These are phyloP conservation scores for Dasyprocta punctata DNA, from an alignment of 2,113 vertebrate species.

Conservation along the genomic window DNA sequence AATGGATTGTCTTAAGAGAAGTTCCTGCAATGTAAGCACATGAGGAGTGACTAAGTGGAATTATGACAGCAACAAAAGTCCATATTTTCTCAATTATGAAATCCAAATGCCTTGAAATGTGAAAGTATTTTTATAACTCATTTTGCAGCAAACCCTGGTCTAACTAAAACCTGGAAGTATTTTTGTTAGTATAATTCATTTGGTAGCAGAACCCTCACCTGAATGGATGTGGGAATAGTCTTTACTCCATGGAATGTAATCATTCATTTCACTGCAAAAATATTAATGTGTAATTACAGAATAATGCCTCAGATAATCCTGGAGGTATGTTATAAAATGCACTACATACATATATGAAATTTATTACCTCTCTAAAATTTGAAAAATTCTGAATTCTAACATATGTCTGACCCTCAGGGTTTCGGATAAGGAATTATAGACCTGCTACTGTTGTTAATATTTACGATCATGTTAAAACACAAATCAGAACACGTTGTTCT, in stretches of 20 bases:
- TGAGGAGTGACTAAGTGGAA: neutral
- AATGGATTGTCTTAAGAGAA: neutral
- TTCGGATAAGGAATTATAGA: conserved; percentile 13
- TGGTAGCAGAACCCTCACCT: conserved; percentile 22
- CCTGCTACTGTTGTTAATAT: neutral
- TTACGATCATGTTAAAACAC: conserved; percentile 19
- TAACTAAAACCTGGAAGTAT: conserved; percentile 41
- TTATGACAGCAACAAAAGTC: neutral
- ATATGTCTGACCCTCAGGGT: neutral
- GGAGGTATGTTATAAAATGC: neutral
- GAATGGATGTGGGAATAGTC: neutral
- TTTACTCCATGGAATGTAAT: neutral
- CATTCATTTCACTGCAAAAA: conserved; percentile 37
- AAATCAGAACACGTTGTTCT: neutral
- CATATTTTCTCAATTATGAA: conserved; percentile 26
- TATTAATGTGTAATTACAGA: conserved; percentile 39
- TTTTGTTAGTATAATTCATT: conserved; percentile 47
- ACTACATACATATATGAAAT: neutral
- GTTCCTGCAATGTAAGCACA: neutral
- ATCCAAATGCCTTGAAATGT: conserved; percentile 39
- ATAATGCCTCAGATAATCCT: neutral
- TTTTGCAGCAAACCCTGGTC: conserved; percentile 45
- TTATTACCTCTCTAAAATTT: conserved; percentile 39
- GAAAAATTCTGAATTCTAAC: conserved; percentile 39
- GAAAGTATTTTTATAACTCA: conserved; percentile 56